These are phyloP conservation scores for Drosophila engyochracea DNA, from an alignment of 2,888 invertebrate genomes.

Conservation along the genomic window DNA sequence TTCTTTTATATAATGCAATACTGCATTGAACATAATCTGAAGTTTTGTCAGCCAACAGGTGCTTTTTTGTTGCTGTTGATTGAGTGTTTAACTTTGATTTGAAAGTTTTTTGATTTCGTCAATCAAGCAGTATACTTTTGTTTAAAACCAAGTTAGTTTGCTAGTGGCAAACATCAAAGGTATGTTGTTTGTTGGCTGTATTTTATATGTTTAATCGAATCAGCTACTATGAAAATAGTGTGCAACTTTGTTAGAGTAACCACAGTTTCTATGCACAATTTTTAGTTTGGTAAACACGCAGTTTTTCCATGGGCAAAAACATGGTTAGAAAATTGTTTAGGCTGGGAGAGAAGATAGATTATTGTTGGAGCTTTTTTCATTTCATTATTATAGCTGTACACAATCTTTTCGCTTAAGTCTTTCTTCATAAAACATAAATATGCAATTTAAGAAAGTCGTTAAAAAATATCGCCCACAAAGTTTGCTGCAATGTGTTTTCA, in stretches of 20 bases:
- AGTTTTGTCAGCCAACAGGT: background rate
- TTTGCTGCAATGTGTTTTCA: background rate
- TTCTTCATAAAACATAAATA: background rate
- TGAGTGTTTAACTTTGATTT: background rate
- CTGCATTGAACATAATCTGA: background rate
- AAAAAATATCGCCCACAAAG: background rate
- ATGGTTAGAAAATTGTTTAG: background rate
- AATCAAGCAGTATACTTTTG: background rate
- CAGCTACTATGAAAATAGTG: background rate
- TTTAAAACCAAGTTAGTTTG: background rate
- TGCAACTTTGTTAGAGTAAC: background rate
- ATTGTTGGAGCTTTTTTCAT: background rate
- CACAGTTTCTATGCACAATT: background rate
- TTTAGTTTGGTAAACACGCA: background rate
- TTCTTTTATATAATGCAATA: constrained; percentile 7
- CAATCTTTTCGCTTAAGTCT: background rate
- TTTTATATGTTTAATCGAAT: background rate
- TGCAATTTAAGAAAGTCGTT: background rate
- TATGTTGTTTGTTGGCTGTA: background rate
- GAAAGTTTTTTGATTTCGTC: background rate
- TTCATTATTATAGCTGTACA: background rate
- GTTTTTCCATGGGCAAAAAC: background rate
- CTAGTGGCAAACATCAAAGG: background rate
- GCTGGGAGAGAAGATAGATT: background rate
- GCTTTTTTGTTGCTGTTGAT: background rate